Conservation (phyloP, 2,888 invertebrate genomes). For the Chymomyza caudatula region DNA sequence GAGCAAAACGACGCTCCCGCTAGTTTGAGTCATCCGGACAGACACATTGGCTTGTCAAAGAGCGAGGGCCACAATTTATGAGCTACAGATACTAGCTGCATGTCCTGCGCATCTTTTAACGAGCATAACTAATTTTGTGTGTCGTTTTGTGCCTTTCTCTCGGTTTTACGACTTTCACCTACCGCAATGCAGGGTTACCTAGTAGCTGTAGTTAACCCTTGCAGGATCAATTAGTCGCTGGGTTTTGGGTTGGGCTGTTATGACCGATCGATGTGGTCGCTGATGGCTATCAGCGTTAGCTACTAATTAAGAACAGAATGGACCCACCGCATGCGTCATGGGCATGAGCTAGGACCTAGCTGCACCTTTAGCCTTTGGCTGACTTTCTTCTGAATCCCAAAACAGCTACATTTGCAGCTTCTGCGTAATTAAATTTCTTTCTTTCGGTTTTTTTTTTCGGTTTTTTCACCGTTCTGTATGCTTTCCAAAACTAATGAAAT, state of each 20-base stretch:
- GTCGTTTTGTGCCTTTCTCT: neutral
- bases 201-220: slow-evolving; percentile 48
- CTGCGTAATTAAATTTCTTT: slow-evolving; percentile 4
- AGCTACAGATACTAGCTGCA: neutral
- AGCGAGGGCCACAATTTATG: neutral
- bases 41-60: too few species aligned
- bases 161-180: slow-evolving; percentile 63
- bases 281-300: slow-evolving; percentile 29
- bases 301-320: slow-evolving; percentile 42
- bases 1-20: too few species aligned
- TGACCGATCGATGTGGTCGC: slow-evolving; percentile 5
- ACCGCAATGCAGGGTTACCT: slow-evolving; percentile 44
- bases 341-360: slow-evolving; percentile 2
- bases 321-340: slow-evolving; percentile 22
- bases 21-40: too few species aligned
- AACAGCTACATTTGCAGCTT: neutral
- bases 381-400: neutral
- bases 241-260: slow-evolving; percentile 5
- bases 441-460: neutral
- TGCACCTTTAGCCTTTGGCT: neutral
- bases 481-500: slow-evolving; percentile 35
- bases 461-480: neutral
- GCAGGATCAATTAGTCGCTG: slow-evolving; percentile 40
- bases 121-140: slow-evolving; percentile 50
- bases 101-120: slow-evolving; percentile 38